Percentiles rank a stretch among this genome's conserved stretches.
Conservation (phyloP, 2,797 vertebrate genomes). For the Scolopax rusticola region DNA sequence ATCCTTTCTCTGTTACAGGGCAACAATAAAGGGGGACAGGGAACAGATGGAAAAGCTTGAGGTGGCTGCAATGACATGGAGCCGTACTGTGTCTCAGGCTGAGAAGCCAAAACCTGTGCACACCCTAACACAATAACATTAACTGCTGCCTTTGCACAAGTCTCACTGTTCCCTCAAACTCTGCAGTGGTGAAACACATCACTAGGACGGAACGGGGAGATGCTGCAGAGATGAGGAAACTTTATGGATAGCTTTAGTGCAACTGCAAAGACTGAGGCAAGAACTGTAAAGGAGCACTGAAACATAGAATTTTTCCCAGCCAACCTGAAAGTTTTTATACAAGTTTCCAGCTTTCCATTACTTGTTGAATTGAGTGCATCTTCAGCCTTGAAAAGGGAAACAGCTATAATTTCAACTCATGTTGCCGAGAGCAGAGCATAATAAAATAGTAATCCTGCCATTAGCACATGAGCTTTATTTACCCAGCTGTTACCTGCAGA, state of each 20-base stretch:
- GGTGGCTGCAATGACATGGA: background rate
- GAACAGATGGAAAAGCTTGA: background rate
- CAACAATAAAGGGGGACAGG: background rate
- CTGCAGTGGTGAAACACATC: background rate
- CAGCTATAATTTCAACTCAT: background rate
- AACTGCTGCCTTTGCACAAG: background rate
- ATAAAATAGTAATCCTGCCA: background rate
- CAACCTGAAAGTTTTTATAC: background rate
- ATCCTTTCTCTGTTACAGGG: background rate
- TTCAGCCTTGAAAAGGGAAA: background rate
- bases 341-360: background rate
- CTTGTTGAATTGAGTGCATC: background rate
- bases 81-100: background rate
- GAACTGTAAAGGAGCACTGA: background rate
- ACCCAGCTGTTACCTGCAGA: conserved; percentile 33
- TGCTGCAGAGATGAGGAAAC: background rate
- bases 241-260: background rate
- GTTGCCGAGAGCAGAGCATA: background rate
- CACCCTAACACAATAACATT: background rate
- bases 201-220: background rate
- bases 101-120: background rate
- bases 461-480: conserved; percentile 12
- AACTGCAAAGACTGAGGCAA: background rate
- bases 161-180: background rate
- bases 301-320: background rate